Conservation (phyloP, 2,888 invertebrate species). For the Pterobdella sp. region DNA sequence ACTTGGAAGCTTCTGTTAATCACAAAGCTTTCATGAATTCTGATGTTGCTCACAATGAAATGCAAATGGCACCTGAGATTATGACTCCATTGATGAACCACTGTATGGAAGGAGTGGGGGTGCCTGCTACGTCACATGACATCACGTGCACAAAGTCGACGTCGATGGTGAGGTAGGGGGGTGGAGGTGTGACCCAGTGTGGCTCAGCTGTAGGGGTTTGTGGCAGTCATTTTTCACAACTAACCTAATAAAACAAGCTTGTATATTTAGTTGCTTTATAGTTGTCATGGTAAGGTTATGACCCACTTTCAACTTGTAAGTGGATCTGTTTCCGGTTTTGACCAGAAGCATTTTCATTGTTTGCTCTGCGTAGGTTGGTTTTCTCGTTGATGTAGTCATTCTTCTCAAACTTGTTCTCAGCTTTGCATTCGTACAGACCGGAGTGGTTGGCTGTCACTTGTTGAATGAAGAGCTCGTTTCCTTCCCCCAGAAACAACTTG, state of each 20-base stretch:
- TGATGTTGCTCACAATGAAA: neutral
- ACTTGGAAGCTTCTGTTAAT: neutral
- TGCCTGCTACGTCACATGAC: neutral
- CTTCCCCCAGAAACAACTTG: neutral
- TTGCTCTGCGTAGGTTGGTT: neutral
- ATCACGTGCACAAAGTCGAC: neutral
- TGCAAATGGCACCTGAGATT: neutral
- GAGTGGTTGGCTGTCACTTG: constrained; percentile 3
- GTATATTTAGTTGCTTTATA: too few relatives aligned
- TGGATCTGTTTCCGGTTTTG: neutral
- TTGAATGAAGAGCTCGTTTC: neutral
- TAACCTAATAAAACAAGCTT: too few relatives aligned
- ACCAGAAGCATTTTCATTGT: neutral
- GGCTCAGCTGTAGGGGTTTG: neutral
- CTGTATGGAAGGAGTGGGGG: neutral
- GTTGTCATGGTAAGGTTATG: too few relatives aligned
- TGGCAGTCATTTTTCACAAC: too few relatives aligned
- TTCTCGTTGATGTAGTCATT: neutral
- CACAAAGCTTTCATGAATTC: neutral
- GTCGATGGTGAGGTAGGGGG: neutral
- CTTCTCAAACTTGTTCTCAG: neutral
- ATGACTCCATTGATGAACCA: constrained; percentile 3
- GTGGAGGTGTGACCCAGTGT: neutral
- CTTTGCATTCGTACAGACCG: neutral
- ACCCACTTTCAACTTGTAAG: constrained; percentile 4